Percentiles rank a stretch among this genome's conserved stretches.
phyloP scores from a whole-genome alignment of 2,888 invertebrate species.

The Zygaena filipendulae region DNA sequence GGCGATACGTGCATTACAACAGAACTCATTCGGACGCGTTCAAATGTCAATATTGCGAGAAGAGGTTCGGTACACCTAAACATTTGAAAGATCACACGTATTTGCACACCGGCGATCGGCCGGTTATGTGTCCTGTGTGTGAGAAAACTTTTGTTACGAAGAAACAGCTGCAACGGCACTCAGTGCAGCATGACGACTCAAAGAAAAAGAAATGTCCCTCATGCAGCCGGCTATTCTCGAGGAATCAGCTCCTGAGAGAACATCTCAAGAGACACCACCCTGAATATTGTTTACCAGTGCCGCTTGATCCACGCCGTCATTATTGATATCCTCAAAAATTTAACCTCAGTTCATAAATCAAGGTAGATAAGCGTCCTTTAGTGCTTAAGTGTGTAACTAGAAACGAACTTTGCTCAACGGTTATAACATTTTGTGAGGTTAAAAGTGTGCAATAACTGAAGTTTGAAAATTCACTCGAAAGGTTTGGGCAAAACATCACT shows the following conservation, averaged over 20 bases:
- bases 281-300: too few relatives aligned
- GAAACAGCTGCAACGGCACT: constrained; percentile 11
- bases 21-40: constrained; percentile 42
- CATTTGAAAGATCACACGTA: not conserved
- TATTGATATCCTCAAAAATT: too few relatives aligned
- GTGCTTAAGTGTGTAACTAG: too few relatives aligned
- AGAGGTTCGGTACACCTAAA: not conserved
- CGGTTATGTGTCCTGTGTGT: not conserved
- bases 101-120: not conserved
- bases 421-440: too few relatives aligned
- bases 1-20: constrained; percentile 38
- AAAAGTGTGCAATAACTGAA: too few relatives aligned
- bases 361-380: too few relatives aligned
- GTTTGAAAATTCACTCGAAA: too few relatives aligned
- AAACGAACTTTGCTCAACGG: too few relatives aligned
- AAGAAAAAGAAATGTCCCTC: constrained; percentile 1
- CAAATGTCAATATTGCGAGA: not conserved
- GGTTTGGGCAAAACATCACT: too few relatives aligned
- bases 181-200: constrained; percentile 10
- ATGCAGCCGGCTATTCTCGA: constrained; percentile 6
- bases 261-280: constrained; percentile 16
- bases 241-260: not conserved
- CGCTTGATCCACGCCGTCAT: too few relatives aligned
- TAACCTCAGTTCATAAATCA: too few relatives aligned
- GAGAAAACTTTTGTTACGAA: not conserved